phyloP scores from a whole-genome alignment of 2,797 vertebrate species.

The Bryconaethiops microstoma region DNA sequence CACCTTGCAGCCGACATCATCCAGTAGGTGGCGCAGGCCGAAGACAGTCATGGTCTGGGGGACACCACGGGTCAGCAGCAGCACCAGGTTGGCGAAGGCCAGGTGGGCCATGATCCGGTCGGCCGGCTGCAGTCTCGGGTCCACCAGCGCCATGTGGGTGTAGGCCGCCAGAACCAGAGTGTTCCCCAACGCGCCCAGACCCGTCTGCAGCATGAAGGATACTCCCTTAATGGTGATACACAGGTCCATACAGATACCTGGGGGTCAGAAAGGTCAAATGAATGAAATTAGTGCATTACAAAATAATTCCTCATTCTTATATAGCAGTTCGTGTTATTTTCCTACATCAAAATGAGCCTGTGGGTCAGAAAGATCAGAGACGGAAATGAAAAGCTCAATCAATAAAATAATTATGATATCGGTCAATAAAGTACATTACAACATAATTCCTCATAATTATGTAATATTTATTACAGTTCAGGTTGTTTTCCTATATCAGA shows the following conservation, averaged over 20 bases:
- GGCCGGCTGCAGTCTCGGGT: slow-evolving; percentile 69
- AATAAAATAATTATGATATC: no score
- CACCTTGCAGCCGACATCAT: slow-evolving; percentile 77
- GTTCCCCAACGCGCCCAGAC: slow-evolving; percentile 78
- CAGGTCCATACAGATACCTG: slow-evolving; percentile 73
- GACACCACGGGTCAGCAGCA: slow-evolving; percentile 77
- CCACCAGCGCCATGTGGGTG: slow-evolving; percentile 62
- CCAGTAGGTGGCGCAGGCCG: slow-evolving; percentile 71
- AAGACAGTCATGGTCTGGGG: slow-evolving; percentile 82
- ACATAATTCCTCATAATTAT: no score
- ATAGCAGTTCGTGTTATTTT: no score
- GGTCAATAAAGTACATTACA: no score
- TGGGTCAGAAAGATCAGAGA: no score
- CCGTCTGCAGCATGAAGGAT: slow-evolving; percentile 82
- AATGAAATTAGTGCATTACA: no score
- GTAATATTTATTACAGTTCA: no score
- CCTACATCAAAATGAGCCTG: no score
- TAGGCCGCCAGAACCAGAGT: slow-evolving; percentile 73
- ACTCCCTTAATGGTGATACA: slow-evolving; percentile 83
- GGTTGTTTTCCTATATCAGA: no score
- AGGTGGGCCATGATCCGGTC: slow-evolving; percentile 69
- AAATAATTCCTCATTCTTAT: no score
- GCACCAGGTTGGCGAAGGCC: slow-evolving; percentile 77
- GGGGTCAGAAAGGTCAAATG: no score
- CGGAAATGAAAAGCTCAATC: no score